A percentile compares a stretch with the other conserved stretches of the same genome.
Evolutionary conservation across 1,140 invertebrate species (phyloP).

Genomic region (Trichonephila inaurata): DNA sequence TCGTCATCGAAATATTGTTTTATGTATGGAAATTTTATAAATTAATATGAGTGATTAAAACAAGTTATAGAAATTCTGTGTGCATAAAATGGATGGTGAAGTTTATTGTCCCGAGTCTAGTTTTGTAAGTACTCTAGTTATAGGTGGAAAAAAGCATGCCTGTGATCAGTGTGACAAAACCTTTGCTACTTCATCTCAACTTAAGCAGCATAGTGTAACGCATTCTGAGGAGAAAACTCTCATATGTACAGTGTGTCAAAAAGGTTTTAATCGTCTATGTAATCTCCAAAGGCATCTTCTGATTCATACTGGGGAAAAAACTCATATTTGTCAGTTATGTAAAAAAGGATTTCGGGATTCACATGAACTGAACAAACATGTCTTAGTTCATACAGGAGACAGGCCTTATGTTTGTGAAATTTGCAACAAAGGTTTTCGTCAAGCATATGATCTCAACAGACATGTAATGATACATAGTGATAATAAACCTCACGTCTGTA

Average conservation of each 20-base stretch:
- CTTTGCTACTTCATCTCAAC: too few species aligned
- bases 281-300: neutral
- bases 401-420: neutral
- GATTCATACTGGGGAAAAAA: too few species aligned
- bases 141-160: too few species aligned
- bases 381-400: neutral
- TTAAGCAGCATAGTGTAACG: too few species aligned
- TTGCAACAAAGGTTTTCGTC: too few species aligned
- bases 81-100: too few species aligned
- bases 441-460: neutral
- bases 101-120: too few species aligned
- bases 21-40: too few species aligned
- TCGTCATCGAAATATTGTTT: too few species aligned
- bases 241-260: neutral
- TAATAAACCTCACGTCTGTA: neutral
- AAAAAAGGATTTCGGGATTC: neutral
- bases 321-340: neutral
- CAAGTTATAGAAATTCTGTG: too few species aligned
- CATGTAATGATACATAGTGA: neutral
- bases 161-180: neutral
- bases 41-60: too few species aligned
- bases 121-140: too few species aligned
- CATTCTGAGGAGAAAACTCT: neutral
- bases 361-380: neutral
- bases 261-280: neutral